Evolutionary conservation across 1,140 invertebrate species (phyloP).

Genomic region (Euborellia annulipes): DNA sequence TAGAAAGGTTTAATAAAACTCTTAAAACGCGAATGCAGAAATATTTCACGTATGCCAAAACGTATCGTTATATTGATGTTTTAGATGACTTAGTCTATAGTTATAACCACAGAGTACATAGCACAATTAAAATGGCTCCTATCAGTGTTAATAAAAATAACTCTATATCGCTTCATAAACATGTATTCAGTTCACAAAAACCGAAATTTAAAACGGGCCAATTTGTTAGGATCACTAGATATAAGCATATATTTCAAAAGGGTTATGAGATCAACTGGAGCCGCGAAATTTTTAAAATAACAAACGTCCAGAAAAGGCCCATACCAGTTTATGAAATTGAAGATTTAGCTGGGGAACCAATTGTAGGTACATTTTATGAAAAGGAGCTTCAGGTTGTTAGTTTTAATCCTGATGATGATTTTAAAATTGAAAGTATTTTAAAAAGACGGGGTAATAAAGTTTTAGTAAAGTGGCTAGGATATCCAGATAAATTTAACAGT

Average conservation of each 20-base stretch:
- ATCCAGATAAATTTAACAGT: not conserved
- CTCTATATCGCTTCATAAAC: not conserved
- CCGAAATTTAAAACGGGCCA: not conserved
- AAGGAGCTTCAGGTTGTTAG: not conserved
- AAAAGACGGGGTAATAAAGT: not conserved
- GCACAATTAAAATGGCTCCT: not conserved
- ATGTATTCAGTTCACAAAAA: not conserved
- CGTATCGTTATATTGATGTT: not conserved
- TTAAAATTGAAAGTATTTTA: not conserved
- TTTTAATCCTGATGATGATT: not conserved
- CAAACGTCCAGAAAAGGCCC: not conserved
- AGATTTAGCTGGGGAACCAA: not conserved
- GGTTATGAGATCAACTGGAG: not conserved
- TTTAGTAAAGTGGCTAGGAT: not conserved
- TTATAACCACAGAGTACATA: not conserved
- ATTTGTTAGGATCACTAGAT: not conserved
- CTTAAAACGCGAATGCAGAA: not conserved
- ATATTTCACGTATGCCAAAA: not conserved
- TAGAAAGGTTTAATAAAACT: not conserved
- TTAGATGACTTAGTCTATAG: not conserved
- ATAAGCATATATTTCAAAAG: not conserved
- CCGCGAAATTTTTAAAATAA: constrained; percentile 1
- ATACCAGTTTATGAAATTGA: not conserved
- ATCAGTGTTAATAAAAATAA: not conserved
- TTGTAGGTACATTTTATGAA: not conserved